Evolutionary conservation across 2,888 invertebrate species (phyloP).

Genomic region (Megamerina dolium): DNA sequence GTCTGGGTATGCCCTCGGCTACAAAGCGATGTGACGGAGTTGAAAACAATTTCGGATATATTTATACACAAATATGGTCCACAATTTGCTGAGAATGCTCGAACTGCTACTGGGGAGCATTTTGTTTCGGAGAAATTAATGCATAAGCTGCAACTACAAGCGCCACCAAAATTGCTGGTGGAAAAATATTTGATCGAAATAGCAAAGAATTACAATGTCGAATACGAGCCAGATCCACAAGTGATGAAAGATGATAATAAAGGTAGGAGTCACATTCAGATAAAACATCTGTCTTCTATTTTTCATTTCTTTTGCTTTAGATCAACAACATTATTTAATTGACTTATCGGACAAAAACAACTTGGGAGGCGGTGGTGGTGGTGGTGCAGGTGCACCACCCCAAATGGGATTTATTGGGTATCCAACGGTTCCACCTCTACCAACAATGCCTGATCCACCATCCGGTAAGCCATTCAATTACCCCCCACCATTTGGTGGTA

Average conservation of each 20-base stretch:
- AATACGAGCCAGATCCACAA: slow-evolving; percentile 92
- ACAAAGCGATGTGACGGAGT: slow-evolving; percentile 73
- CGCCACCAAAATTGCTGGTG: slow-evolving; percentile 90
- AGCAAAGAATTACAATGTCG: slow-evolving; percentile 89
- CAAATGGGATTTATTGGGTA: slow-evolving; percentile 78
- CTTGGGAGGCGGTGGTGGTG: slow-evolving; percentile 50
- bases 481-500: slow-evolving; percentile 50
- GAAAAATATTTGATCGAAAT: slow-evolving; percentile 93
- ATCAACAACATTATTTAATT: slow-evolving; percentile 58
- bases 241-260: slow-evolving; percentile 68
- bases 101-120: slow-evolving; percentile 82
- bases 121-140: slow-evolving; percentile 85
- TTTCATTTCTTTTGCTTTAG: slow-evolving; percentile 36
- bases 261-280: slow-evolving; percentile 29
- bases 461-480: slow-evolving; percentile 61
- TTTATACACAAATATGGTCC: slow-evolving; percentile 86
- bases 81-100: slow-evolving; percentile 83
- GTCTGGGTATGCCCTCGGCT: slow-evolving; percentile 95
- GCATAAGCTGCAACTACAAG: slow-evolving; percentile 88
- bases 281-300: neutral
- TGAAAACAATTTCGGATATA: slow-evolving; percentile 80
- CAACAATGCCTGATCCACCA: slow-evolving; percentile 53
- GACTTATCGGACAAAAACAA: slow-evolving; percentile 61
- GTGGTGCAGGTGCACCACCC: slow-evolving; percentile 54
- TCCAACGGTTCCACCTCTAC: slow-evolving; percentile 64